phyloP scores from a whole-genome alignment of 2,113 vertebrate species.

The Hemibagrus wyckioides region DNA sequence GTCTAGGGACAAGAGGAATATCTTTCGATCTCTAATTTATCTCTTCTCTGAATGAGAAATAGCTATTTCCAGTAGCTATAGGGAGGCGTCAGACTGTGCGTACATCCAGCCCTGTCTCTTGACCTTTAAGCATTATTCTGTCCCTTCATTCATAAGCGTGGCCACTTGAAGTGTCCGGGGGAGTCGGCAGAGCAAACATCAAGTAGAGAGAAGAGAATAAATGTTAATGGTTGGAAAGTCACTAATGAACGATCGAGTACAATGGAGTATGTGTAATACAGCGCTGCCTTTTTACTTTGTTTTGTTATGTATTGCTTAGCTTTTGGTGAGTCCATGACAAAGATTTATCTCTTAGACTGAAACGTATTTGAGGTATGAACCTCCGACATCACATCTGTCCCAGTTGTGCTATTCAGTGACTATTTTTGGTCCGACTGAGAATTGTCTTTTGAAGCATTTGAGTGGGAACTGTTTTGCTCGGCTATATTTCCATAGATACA shows the following conservation, averaged over 20 bases:
- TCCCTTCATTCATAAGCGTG: constrained; percentile 26
- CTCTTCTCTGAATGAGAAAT: constrained; percentile 45
- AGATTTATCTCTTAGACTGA: constrained; percentile 4
- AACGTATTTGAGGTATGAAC: constrained; percentile 14
- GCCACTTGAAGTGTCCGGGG: constrained; percentile 12
- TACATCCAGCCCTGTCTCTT: constrained; percentile 34
- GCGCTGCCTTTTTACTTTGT: background rate
- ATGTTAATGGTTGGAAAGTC: background rate
- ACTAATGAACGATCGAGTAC: background rate
- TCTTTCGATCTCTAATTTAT: constrained; percentile 44
- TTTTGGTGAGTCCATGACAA: background rate
- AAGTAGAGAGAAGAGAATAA: constrained; percentile 29
- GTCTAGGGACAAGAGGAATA: constrained; percentile 52
- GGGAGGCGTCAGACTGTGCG: constrained; percentile 22
- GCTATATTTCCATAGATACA: constrained; percentile 46
- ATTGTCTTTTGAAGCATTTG: constrained; percentile 22
- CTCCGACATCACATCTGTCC: constrained; percentile 24
- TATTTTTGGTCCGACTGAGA: constrained; percentile 34
- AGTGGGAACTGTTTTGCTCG: constrained; percentile 41
- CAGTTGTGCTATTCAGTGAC: constrained; percentile 1
- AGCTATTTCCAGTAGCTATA: constrained; percentile 45
- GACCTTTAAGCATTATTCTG: constrained; percentile 43
- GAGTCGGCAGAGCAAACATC: constrained; percentile 31
- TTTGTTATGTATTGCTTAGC: background rate
- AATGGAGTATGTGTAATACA: background rate